These are phyloP conservation scores for Apodemia mormo DNA, from an alignment of 2,888 invertebrate genomes.

Conservation along the genomic window DNA sequence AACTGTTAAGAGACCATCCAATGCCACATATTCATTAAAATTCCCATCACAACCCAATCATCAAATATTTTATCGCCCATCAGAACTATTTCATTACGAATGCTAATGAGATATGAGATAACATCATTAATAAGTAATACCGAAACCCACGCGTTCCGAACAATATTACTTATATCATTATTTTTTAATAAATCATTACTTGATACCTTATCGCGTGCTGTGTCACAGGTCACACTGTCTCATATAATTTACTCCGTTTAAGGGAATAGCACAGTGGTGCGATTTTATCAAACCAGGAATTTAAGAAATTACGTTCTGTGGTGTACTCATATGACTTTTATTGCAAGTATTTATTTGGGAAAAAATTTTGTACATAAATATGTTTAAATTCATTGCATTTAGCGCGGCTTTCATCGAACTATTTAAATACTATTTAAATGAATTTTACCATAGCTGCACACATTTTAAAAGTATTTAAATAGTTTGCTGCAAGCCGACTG, in stretches of 20 bases:
- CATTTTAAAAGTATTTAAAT: too few species aligned
- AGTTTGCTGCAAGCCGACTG: too few species aligned
- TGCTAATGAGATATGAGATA: slow-evolving; percentile 12
- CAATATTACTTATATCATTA: slow-evolving; percentile 17
- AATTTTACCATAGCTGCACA: too few species aligned
- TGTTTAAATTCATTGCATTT: too few species aligned
- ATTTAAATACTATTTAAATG: too few species aligned
- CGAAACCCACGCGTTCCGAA: slow-evolving; percentile 6
- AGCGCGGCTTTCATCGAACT: too few species aligned
- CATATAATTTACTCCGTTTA: slow-evolving; percentile 5
- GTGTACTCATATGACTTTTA: too few species aligned
- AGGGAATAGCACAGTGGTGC: background rate
- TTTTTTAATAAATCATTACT: slow-evolving; percentile 17
- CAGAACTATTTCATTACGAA: slow-evolving; percentile 8
- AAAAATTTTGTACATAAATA: too few species aligned
- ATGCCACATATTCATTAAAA: background rate
- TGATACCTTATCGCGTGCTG: slow-evolving; percentile 16
- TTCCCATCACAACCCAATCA: background rate
- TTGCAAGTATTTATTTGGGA: too few species aligned
- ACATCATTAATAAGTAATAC: slow-evolving; percentile 16
- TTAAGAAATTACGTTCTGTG: background rate
- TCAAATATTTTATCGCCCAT: slow-evolving; percentile 3
- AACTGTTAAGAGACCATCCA: background rate
- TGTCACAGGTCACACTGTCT: slow-evolving; percentile 18
- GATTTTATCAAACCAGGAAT: background rate